Evolutionary conservation across 2,113 vertebrate genomes (phyloP).

Genomic region (Toxotes jaculatrix): DNA sequence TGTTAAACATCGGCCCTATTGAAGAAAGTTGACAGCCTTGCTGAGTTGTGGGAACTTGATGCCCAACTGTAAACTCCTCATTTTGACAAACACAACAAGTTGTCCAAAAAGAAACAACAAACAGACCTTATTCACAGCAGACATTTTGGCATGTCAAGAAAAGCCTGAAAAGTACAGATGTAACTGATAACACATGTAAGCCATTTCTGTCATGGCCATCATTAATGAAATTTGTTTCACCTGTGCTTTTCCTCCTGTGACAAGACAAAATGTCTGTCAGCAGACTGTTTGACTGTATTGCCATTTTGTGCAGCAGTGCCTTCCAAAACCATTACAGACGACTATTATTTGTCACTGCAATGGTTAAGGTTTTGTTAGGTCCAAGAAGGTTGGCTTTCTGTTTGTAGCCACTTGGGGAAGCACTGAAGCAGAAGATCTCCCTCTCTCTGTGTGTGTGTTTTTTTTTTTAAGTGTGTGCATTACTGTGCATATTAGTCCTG

Average conservation of each 20-base stretch:
- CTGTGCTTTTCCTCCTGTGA: neutral
- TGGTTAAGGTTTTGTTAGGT: too few species aligned
- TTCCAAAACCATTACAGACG: neutral
- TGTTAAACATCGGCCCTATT: neutral
- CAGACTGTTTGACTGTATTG: too few species aligned
- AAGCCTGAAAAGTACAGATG: neutral
- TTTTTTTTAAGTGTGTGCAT: conserved; percentile 15
- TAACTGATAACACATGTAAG: neutral
- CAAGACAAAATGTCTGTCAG: neutral
- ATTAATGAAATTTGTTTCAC: too few species aligned
- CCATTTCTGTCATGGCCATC: too few species aligned
- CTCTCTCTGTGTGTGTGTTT: neutral
- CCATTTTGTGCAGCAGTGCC: too few species aligned
- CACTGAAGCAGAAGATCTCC: conserved; percentile 6
- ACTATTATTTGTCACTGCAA: too few species aligned
- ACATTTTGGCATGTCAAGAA: neutral
- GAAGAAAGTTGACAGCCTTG: neutral
- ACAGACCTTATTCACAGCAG: neutral
- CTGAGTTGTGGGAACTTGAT: too few species aligned
- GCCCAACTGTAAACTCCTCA: too few species aligned
- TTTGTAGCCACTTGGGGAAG: neutral
- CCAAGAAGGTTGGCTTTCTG: neutral
- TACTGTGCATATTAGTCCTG: conserved; percentile 37
- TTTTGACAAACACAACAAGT: too few species aligned
- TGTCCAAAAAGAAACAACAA: too few species aligned